A percentile compares a stretch with the other conserved stretches of the same genome.
Conservation (phyloP, 2,113 vertebrate species). For the Gadus chalcogrammus region DNA sequence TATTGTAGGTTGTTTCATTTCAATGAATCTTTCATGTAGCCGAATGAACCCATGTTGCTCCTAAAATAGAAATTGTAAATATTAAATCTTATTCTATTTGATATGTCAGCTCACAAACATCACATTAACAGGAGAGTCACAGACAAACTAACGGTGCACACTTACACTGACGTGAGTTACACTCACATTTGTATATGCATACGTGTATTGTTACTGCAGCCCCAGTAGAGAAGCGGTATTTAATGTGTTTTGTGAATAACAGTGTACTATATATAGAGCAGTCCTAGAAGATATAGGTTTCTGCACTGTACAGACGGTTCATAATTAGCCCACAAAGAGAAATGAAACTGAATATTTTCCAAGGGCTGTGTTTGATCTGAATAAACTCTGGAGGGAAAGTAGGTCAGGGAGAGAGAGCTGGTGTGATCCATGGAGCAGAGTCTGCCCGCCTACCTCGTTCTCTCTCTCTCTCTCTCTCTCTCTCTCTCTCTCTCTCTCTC, state of each 20-base stretch:
- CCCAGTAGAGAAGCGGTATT: too few species aligned
- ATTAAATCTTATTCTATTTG: too few species aligned
- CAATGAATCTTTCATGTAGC: conserved; percentile 21
- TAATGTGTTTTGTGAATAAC: too few species aligned
- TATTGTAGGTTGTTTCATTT: neutral
- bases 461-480: too few species aligned
- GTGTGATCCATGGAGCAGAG: conserved; percentile 68
- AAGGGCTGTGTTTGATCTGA: conserved; percentile 66
- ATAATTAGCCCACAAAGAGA: conserved; percentile 65
- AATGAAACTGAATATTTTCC: conserved; percentile 61
- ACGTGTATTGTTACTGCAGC: too few species aligned
- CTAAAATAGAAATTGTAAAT: too few species aligned
- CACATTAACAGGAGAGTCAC: too few species aligned
- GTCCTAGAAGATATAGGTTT: conserved; percentile 42
- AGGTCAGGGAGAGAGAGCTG: conserved; percentile 73
- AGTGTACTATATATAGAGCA: neutral
- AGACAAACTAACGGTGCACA: too few species aligned
- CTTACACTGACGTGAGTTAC: too few species aligned
- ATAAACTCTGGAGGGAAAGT: conserved; percentile 71
- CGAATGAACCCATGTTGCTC: conserved; percentile 20
- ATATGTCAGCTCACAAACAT: too few species aligned
- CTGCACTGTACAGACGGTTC: conserved; percentile 40
- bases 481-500: too few species aligned
- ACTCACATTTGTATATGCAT: too few species aligned
- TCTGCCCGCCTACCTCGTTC: conserved; percentile 42